A percentile compares a stretch with the other conserved stretches of the same genome.
Conservation (phyloP, 2,113 vertebrate species). For the Megatriorchis doriae region DNA sequence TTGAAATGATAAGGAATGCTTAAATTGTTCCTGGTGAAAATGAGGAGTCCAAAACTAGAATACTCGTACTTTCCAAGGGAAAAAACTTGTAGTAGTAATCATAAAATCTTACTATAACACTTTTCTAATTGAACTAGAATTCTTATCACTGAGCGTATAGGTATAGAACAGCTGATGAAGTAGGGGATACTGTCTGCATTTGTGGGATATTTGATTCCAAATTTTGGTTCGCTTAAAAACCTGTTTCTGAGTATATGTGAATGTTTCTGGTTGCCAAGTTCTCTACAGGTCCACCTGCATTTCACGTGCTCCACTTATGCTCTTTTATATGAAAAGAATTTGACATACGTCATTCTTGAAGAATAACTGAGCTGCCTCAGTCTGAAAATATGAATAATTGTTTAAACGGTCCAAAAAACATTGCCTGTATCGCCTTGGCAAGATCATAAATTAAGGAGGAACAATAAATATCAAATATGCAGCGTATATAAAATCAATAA, state of each 20-base stretch:
- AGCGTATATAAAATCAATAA: background rate
- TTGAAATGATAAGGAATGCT: background rate
- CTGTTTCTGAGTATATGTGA: background rate
- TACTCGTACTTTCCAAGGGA: background rate
- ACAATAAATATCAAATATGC: background rate
- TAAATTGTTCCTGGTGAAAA: background rate
- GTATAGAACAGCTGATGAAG: background rate
- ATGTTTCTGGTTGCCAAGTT: background rate
- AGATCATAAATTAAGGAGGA: background rate
- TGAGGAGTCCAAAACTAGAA: background rate
- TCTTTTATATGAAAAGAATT: background rate
- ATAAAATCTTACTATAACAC: background rate
- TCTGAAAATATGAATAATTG: background rate
- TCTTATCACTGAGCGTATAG: background rate
- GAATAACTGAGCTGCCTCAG: background rate
- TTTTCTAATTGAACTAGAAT: background rate
- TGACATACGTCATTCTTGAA: background rate
- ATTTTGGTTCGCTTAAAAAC: background rate
- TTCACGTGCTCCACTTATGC: background rate
- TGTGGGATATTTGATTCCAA: background rate
- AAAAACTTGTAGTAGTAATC: background rate
- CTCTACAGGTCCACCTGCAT: background rate
- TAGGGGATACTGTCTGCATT: background rate
- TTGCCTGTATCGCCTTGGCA: background rate
- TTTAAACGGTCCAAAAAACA: background rate